Percentiles rank a stretch among this genome's conserved stretches.
Conservation (phyloP, 2,113 vertebrate species). For the Charina bottae region DNA sequence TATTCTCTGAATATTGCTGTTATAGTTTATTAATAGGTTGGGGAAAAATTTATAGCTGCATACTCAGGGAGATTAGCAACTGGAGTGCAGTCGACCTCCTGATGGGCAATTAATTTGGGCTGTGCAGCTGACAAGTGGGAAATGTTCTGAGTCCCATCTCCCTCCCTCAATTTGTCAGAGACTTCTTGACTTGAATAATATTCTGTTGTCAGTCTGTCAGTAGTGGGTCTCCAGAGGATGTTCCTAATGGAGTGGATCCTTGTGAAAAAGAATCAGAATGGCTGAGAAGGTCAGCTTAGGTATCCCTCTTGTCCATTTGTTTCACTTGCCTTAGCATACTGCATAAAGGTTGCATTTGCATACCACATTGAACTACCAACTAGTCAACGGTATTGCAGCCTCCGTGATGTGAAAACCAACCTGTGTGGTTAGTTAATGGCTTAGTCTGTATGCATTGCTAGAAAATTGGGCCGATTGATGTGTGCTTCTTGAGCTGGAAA, state of each 20-base stretch:
- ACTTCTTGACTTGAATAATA: neutral
- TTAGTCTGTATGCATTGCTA: neutral
- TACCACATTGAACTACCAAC: neutral
- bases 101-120: slow-evolving; percentile 25
- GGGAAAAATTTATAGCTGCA: slow-evolving; percentile 46
- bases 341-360: neutral
- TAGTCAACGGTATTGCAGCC: neutral
- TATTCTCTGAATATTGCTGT: slow-evolving; percentile 63
- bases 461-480: neutral
- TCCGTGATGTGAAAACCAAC: neutral
- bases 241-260: neutral
- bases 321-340: neutral
- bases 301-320: neutral
- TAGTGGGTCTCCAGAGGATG: neutral
- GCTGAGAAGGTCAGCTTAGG: slow-evolving; percentile 5
- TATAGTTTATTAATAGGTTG: slow-evolving; percentile 71
- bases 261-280: slow-evolving; percentile 52
- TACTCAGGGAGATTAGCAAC: slow-evolving; percentile 56
- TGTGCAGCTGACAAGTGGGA: neutral
- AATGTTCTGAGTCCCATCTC: neutral
- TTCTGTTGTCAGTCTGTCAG: neutral
- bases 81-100: slow-evolving; percentile 1
- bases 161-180: neutral
- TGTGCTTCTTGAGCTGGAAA: neutral
- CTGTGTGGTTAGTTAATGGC: neutral